A percentile compares a stretch with the other conserved stretches of the same genome.
Evolutionary conservation across 2,113 vertebrate genomes (phyloP).

Genomic region (Empidonax alnorum): DNA sequence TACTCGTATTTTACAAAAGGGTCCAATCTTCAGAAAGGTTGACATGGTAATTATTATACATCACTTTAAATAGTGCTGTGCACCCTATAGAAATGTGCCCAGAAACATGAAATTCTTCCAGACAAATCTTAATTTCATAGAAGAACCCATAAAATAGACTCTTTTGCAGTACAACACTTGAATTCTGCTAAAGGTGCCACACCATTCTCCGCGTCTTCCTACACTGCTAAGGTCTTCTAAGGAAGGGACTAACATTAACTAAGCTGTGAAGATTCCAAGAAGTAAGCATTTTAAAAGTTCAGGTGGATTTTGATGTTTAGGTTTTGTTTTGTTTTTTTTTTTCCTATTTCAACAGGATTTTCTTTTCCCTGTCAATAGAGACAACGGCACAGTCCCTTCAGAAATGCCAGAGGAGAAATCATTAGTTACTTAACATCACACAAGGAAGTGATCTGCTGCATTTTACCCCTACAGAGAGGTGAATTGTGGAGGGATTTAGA

Average conservation of each 20-base stretch:
- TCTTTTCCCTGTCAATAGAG: not conserved
- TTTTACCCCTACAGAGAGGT: not conserved
- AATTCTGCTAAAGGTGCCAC: not conserved
- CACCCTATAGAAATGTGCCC: not conserved
- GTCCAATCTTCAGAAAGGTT: not conserved
- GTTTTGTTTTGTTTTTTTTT: not conserved
- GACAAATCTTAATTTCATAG: not conserved
- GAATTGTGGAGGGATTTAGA: not conserved
- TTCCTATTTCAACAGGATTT: not conserved
- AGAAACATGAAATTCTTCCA: not conserved
- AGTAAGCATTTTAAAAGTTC: not conserved
- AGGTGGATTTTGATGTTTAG: not conserved
- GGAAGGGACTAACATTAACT: not conserved
- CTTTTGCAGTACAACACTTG: not conserved
- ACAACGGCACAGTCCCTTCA: not conserved
- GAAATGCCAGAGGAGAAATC: not conserved
- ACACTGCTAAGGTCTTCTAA: not conserved
- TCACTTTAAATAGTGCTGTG: not conserved
- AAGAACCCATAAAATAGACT: not conserved
- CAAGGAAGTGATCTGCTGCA: not conserved
- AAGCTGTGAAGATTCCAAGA: not conserved
- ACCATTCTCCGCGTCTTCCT: not conserved
- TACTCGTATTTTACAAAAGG: not conserved
- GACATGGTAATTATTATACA: not conserved
- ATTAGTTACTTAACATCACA: not conserved